Conservation (phyloP, 2,888 invertebrate genomes). For the Galerucella nymphaeae region DNA sequence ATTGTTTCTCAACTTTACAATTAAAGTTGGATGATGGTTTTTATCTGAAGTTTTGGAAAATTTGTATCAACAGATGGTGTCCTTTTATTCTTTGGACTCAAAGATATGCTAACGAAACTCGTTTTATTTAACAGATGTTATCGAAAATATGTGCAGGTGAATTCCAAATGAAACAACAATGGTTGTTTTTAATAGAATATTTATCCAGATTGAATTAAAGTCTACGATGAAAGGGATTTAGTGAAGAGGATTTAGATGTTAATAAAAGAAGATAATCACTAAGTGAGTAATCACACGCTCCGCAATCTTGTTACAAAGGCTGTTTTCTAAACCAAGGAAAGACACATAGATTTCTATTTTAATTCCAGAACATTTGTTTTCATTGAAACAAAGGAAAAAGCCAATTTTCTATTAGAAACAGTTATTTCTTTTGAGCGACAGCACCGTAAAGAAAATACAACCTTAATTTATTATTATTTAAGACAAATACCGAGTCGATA, state of each 20-base stretch:
- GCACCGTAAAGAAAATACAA: slow-evolving; percentile 25
- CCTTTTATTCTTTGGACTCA: slow-evolving; percentile 8
- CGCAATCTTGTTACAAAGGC: no score
- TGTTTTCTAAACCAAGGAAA: slow-evolving; percentile 4
- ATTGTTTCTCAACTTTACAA: slow-evolving; percentile 21
- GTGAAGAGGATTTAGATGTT: no score
- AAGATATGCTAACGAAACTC: slow-evolving; percentile 19
- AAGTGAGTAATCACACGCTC: no score
- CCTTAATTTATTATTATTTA: slow-evolving; percentile 42
- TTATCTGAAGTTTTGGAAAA: slow-evolving; percentile 16
- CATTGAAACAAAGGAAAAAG: slow-evolving; percentile 22
- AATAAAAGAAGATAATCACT: no score
- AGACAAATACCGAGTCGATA: slow-evolving; percentile 55
- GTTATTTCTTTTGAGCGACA: slow-evolving; percentile 35
- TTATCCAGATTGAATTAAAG: no score
- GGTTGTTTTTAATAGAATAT: no score
- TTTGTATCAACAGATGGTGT: slow-evolving; percentile 23
- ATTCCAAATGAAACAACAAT: neutral
- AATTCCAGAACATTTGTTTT: slow-evolving; percentile 33
- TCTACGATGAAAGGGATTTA: no score
- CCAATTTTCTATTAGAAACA: slow-evolving; percentile 34
- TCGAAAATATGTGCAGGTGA: slow-evolving; percentile 7
- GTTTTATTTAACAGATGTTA: slow-evolving; percentile 12
- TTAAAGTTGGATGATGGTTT: slow-evolving; percentile 20
- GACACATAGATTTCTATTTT: slow-evolving; percentile 19